Evolutionary conservation across 2,797 vertebrate species (phyloP).

Genomic region (Smutsia temminckii): DNA sequence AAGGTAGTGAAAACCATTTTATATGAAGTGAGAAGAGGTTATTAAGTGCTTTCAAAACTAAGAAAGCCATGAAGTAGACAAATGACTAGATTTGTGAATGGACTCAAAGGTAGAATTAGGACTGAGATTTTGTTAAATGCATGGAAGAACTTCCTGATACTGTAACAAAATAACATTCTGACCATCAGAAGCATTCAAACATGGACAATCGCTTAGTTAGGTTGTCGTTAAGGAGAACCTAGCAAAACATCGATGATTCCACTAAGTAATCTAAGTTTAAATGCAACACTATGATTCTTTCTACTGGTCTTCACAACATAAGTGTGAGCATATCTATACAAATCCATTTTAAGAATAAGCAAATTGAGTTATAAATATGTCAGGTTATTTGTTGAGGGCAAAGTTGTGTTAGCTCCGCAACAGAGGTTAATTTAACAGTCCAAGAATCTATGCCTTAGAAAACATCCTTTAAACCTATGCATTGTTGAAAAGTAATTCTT

Average conservation of each 20-base stretch:
- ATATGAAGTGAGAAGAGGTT: background rate
- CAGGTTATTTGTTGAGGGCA: background rate
- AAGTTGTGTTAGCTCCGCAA: background rate
- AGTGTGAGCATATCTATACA: background rate
- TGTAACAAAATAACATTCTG: background rate
- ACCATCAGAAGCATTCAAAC: background rate
- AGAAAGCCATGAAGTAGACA: background rate
- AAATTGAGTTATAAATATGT: background rate
- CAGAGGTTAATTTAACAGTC: background rate
- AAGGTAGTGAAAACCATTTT: background rate
- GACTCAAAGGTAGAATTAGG: background rate
- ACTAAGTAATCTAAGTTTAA: background rate
- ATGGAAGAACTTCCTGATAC: background rate
- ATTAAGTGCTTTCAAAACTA: background rate
- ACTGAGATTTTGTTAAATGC: background rate
- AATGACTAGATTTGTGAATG: background rate
- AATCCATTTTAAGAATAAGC: background rate
- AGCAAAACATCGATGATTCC: background rate
- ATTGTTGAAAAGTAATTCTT: background rate
- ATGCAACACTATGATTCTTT: background rate
- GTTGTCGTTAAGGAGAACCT: background rate
- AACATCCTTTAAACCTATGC: constrained; percentile 7
- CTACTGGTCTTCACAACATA: background rate
- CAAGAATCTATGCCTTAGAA: background rate
- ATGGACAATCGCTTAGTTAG: background rate